Evolutionary conservation across 2,888 invertebrate genomes (phyloP).

Genomic region (Nemotelus nigrinus): DNA sequence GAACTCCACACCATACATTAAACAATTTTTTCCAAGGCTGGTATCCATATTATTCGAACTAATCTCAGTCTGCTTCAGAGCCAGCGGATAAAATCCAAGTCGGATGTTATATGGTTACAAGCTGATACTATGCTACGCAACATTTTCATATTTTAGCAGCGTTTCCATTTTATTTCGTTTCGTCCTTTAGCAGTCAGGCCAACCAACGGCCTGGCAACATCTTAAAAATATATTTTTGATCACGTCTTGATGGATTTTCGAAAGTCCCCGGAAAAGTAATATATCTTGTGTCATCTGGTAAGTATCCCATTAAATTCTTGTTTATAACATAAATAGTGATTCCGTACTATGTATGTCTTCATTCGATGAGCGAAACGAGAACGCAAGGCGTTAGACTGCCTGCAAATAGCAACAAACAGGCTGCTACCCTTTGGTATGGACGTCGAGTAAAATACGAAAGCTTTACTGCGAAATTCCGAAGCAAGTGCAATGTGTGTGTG

Average conservation of each 20-base stretch:
- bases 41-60: background rate
- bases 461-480: constrained; percentile 1
- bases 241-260: constrained; percentile 50
- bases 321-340: constrained; percentile 46
- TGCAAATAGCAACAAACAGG: background rate
- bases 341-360: background rate
- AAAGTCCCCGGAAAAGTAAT: constrained; percentile 46
- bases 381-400: background rate
- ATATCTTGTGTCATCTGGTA: constrained; percentile 50
- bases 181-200: background rate
- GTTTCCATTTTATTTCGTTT: constrained; percentile 10
- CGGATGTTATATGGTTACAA: too few relatives aligned
- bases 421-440: background rate
- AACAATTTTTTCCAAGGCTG: background rate
- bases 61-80: background rate
- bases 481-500: constrained; percentile 20
- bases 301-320: constrained; percentile 49
- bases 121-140: background rate
- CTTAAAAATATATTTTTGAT: constrained; percentile 47
- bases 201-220: constrained; percentile 5
- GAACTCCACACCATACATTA: too few relatives aligned
- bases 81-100: background rate
- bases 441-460: background rate
- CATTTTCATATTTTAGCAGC: constrained; percentile 10
- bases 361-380: constrained; percentile 9